These are phyloP conservation scores for Disparrhopalites patrizii DNA, from an alignment of 2,888 invertebrate genomes.

Conservation along the genomic window DNA sequence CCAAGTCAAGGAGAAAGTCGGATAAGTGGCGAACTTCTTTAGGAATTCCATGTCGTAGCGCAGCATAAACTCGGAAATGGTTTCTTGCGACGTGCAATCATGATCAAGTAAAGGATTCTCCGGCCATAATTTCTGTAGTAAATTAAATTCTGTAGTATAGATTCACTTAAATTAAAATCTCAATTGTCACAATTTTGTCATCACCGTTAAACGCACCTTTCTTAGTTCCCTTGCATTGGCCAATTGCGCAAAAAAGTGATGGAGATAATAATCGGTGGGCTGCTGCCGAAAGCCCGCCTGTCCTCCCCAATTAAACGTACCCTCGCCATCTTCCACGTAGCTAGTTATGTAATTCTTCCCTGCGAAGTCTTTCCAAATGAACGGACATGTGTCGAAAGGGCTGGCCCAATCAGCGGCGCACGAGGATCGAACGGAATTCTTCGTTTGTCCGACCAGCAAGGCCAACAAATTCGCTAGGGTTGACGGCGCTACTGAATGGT, in stretches of 20 bases:
- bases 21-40: constrained; percentile 59
- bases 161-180: background rate
- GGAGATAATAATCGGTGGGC: constrained; percentile 76
- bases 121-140: background rate
- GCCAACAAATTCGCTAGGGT: constrained; percentile 86
- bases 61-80: constrained; percentile 59
- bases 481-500: constrained; percentile 54
- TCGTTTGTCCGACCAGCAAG: constrained; percentile 65
- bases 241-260: constrained; percentile 65
- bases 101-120: background rate
- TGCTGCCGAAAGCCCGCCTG: constrained; percentile 65
- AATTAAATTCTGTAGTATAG: background rate
- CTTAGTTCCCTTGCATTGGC: background rate
- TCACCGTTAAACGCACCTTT: background rate
- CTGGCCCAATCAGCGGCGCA: constrained; percentile 42
- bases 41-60: constrained; percentile 67
- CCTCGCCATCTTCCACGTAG: constrained; percentile 71
- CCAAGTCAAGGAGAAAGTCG: constrained; percentile 75
- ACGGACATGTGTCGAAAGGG: constrained; percentile 64
- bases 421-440: too few relatives aligned
- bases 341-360: constrained; percentile 69
- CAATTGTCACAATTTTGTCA: background rate
- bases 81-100: constrained; percentile 20
- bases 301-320: constrained; percentile 65
- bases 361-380: constrained; percentile 72